phyloP scores from a whole-genome alignment of 2,888 invertebrate species.

The Incurvaria masculella region DNA sequence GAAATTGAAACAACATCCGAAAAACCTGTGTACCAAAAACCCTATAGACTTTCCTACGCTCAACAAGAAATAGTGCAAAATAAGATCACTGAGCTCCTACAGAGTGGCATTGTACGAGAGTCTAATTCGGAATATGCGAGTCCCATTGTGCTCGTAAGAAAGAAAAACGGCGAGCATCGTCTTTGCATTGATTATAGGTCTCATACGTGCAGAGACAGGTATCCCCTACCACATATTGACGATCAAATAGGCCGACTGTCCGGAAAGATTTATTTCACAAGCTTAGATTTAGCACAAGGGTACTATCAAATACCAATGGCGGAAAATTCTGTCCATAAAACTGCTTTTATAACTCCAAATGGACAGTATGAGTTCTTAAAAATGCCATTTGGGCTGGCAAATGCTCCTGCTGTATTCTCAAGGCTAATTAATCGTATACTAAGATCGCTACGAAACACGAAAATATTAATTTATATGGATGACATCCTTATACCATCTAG shows the following conservation, averaged over 20 bases:
- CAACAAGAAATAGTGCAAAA: too few relatives aligned
- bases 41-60: too few relatives aligned
- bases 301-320: neutral
- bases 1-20: too few relatives aligned
- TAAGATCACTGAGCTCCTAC: too few relatives aligned
- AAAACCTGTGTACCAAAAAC: too few relatives aligned
- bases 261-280: neutral
- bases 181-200: too few relatives aligned
- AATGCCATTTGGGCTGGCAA: conserved; percentile 3
- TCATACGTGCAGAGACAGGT: neutral
- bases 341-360: conserved; percentile 1
- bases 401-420: neutral
- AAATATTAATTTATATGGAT: too few relatives aligned
- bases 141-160: too few relatives aligned
- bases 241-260: neutral
- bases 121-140: too few relatives aligned
- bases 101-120: too few relatives aligned
- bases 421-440: neutral
- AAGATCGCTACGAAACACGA: neutral
- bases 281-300: neutral
- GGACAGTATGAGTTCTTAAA: neutral
- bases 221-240: neutral
- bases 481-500: too few relatives aligned
- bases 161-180: too few relatives aligned
- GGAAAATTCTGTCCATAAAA: neutral